These are phyloP conservation scores for Etheostoma perlongum DNA, from an alignment of 2,797 vertebrate genomes.

Conservation along the genomic window DNA sequence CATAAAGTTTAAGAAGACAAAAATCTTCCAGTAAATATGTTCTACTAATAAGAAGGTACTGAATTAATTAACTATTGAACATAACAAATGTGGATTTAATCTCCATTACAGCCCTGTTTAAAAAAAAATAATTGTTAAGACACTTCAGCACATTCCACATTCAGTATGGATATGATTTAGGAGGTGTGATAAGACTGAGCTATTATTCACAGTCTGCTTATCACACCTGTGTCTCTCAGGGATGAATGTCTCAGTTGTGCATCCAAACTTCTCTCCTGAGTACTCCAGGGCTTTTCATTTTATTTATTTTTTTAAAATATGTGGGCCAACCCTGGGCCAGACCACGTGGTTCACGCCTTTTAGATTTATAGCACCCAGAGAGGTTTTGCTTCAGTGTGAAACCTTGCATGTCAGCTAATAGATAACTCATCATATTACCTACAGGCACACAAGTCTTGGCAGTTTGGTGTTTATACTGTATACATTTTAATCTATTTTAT, in stretches of 20 bases:
- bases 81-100: slow-evolving; percentile 4
- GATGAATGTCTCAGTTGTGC: slow-evolving; percentile 57
- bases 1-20: background rate
- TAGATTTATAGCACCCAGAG: slow-evolving; percentile 54
- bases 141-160: slow-evolving; percentile 36
- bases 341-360: slow-evolving; percentile 45
- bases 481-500: background rate
- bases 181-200: slow-evolving; percentile 41
- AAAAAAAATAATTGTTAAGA: slow-evolving; percentile 13
- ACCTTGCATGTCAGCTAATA: slow-evolving; percentile 58
- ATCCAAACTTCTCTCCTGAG: slow-evolving; percentile 61
- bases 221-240: slow-evolving; percentile 74
- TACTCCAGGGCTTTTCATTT: slow-evolving; percentile 18
- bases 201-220: slow-evolving; percentile 69
- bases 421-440: slow-evolving; percentile 44
- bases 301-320: slow-evolving; percentile 34
- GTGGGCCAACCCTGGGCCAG: slow-evolving; percentile 52
- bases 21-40: background rate
- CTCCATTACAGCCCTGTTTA: background rate
- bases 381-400: slow-evolving; percentile 39
- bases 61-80: too few relatives aligned
- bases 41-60: background rate
- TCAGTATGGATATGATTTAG: slow-evolving; percentile 53
- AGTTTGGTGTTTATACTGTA: background rate
- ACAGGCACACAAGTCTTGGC: slow-evolving; percentile 13